A percentile compares a stretch with the other conserved stretches of the same genome.
These are phyloP conservation scores for Galleria mellonella DNA, from an alignment of 1,140 invertebrate genomes.

Conservation along the genomic window DNA sequence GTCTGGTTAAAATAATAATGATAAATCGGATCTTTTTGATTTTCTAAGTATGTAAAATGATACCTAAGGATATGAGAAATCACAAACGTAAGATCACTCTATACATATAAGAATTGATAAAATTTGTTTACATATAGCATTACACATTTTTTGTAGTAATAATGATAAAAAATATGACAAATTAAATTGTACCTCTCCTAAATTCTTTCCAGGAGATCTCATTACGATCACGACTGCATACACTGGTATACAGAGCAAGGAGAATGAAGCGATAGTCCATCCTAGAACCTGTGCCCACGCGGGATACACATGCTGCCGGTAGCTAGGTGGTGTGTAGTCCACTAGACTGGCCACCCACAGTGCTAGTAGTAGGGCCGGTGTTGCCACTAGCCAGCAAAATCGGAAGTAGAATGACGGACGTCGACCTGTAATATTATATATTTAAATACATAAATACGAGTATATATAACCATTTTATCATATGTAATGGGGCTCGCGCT, in stretches of 20 bases:
- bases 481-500: too few relatives aligned
- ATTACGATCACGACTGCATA: constrained; percentile 84
- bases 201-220: constrained; percentile 80
- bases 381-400: constrained; percentile 88
- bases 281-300: constrained; percentile 89
- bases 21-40: too few relatives aligned
- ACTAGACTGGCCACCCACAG: constrained; percentile 92
- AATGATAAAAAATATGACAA: neutral
- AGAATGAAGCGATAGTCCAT: constrained; percentile 89
- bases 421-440: constrained; percentile 64
- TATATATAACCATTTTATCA: too few relatives aligned
- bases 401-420: constrained; percentile 87
- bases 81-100: too few relatives aligned
- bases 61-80: too few relatives aligned
- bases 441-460: neutral
- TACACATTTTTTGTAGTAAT: neutral
- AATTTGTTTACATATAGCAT: too few relatives aligned
- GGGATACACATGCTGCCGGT: constrained; percentile 87
- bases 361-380: constrained; percentile 87
- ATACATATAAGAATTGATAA: too few relatives aligned
- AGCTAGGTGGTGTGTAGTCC: constrained; percentile 88
- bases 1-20: too few relatives aligned
- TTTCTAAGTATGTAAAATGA: too few relatives aligned
- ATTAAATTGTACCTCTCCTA: constrained; percentile 78
- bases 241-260: constrained; percentile 89